Percentiles rank a stretch among this genome's conserved stretches.
Conservation (phyloP, 2,797 vertebrate species). For the Crypturellus tataupa region DNA sequence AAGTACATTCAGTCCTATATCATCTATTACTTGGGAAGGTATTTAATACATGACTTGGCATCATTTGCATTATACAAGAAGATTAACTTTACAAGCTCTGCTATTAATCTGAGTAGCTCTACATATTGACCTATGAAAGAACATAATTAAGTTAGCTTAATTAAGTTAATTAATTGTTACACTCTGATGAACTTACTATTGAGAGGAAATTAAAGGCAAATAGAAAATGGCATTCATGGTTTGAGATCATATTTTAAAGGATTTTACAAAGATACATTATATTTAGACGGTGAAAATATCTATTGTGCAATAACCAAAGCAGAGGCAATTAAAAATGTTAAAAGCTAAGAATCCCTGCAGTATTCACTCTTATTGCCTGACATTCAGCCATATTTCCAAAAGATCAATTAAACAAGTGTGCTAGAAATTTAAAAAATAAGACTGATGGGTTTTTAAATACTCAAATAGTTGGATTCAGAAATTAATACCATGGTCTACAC, state of each 20-base stretch:
- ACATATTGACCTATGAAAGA: constrained; percentile 87
- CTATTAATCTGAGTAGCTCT: constrained; percentile 88
- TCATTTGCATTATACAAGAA: constrained; percentile 82
- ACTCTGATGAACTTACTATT: constrained; percentile 86
- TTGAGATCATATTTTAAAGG: constrained; percentile 81
- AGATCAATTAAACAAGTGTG: neutral
- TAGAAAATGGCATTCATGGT: constrained; percentile 86
- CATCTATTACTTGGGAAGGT: constrained; percentile 65
- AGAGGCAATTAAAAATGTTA: constrained; percentile 64
- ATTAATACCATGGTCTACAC: neutral
- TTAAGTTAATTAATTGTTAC: constrained; percentile 92
- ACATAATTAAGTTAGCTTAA: constrained; percentile 92
- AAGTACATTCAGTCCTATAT: constrained; percentile 65
- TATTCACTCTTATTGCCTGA: constrained; percentile 10
- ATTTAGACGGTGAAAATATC: constrained; percentile 59
- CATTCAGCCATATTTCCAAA: constrained; percentile 41
- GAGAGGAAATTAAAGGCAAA: constrained; percentile 89
- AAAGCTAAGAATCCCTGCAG: constrained; percentile 39
- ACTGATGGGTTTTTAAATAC: neutral
- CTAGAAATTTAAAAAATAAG: neutral
- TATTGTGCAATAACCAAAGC: constrained; percentile 65
- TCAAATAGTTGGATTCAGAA: neutral
- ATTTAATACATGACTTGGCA: constrained; percentile 81
- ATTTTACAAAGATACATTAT: constrained; percentile 73
- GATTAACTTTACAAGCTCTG: constrained; percentile 86